phyloP scores from a whole-genome alignment of 1,140 invertebrate species.

The Camponotus floridanus region DNA sequence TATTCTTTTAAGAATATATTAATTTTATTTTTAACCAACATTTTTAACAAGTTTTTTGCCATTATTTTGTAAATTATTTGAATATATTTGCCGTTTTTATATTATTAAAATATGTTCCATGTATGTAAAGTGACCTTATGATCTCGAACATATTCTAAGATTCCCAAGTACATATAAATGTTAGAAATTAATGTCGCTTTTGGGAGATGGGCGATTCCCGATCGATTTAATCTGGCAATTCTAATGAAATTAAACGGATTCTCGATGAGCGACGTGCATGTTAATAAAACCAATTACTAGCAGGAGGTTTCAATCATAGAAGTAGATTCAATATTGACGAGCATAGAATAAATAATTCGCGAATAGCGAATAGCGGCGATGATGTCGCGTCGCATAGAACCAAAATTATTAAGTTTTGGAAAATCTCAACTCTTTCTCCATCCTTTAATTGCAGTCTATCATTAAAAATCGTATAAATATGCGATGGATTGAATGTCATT shows the following conservation, averaged over 20 bases:
- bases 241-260: conserved; percentile 58
- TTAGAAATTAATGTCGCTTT: conserved; percentile 25
- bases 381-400: neutral
- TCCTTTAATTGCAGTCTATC: conserved; percentile 27
- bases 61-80: conserved; percentile 4
- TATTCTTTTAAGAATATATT: neutral
- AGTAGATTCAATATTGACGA: conserved; percentile 56
- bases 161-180: neutral
- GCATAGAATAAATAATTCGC: conserved; percentile 57
- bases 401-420: conserved; percentile 5
- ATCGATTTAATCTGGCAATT: conserved; percentile 31
- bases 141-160: neutral
- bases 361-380: conserved; percentile 24
- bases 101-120: neutral
- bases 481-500: neutral
- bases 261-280: conserved; percentile 3
- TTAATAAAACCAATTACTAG: conserved; percentile 32
- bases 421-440: neutral
- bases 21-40: neutral
- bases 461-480: conserved; percentile 10
- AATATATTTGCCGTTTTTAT: neutral
- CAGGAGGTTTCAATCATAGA: conserved; percentile 48
- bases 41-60: neutral
- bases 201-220: conserved; percentile 31
- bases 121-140: neutral